Conservation (phyloP, 2,888 invertebrate species). For the Leptothorax acervorum region DNA sequence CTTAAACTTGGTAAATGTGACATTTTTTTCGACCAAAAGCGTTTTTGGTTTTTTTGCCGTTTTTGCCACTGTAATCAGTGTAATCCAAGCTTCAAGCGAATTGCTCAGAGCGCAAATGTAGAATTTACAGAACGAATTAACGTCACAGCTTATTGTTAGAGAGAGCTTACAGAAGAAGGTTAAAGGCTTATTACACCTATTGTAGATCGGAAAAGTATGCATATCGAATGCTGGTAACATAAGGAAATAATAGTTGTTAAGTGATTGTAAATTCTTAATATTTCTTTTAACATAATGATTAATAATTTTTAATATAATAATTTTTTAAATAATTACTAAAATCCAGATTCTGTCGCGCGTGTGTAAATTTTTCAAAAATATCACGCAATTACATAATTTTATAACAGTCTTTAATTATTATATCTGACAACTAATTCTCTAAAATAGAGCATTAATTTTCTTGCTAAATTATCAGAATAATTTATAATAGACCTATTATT, state of each 20-base stretch:
- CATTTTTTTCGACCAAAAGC: no score
- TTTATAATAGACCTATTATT: background rate
- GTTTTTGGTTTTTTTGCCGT: no score
- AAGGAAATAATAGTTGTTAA: background rate
- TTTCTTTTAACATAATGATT: background rate
- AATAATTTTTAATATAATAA: background rate
- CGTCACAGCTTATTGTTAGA: no score
- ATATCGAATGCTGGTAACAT: background rate
- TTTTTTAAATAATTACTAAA: background rate
- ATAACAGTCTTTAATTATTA: background rate
- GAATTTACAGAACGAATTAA: no score
- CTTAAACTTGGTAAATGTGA: no score
- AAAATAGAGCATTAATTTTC: background rate
- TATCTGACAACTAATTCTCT: background rate
- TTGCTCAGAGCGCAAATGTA: no score
- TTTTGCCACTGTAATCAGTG: no score
- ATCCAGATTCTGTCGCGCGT: background rate
- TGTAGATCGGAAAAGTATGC: background rate
- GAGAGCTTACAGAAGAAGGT: no score
- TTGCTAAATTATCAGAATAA: background rate
- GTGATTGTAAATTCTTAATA: conserved; percentile 6
- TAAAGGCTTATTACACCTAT: background rate
- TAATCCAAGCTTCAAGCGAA: no score
- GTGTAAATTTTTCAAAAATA: background rate
- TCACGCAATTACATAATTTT: background rate